Conservation (phyloP, 2,797 vertebrate species). For the Aulostomus chinensis region DNA sequence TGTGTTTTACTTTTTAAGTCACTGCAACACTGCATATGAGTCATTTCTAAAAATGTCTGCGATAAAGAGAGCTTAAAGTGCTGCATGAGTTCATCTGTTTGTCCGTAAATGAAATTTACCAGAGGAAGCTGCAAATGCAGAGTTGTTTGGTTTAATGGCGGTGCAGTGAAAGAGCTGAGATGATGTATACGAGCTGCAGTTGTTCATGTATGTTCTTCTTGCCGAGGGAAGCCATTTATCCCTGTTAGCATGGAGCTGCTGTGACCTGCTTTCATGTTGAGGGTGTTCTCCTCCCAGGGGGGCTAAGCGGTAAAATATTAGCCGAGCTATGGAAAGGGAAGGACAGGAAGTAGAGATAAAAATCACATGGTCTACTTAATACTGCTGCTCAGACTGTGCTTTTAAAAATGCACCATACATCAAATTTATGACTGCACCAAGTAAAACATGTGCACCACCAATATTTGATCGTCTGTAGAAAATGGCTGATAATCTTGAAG, state of each 20-base stretch:
- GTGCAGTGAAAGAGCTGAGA: conserved; percentile 8
- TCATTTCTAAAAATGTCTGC: conserved; percentile 34
- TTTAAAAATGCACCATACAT: no score
- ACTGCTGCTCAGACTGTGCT: no score
- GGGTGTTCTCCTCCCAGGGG: conserved; percentile 41
- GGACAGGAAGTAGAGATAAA: conserved; percentile 2
- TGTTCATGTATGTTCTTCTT: conserved; percentile 23
- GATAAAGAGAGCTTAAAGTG: not conserved
- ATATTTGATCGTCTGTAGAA: no score
- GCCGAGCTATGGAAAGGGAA: conserved; percentile 14
- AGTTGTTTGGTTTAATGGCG: conserved; percentile 2
- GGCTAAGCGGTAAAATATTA: conserved; percentile 48
- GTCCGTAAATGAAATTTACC: conserved; percentile 2
- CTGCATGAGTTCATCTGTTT: not conserved
- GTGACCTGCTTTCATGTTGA: conserved; percentile 50
- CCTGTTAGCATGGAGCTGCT: conserved; percentile 32
- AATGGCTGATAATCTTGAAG: no score
- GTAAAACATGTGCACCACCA: no score
- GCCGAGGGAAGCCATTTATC: conserved; percentile 30
- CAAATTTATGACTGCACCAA: no score
- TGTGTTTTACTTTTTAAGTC: conserved; percentile 24
- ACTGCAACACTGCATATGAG: conserved; percentile 22
- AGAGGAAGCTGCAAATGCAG: no score
- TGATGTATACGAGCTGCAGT: conserved; percentile 20
- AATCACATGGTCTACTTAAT: no score